These are phyloP conservation scores for Willisornis vidua DNA, from an alignment of 2,113 vertebrate genomes.

Conservation along the genomic window DNA sequence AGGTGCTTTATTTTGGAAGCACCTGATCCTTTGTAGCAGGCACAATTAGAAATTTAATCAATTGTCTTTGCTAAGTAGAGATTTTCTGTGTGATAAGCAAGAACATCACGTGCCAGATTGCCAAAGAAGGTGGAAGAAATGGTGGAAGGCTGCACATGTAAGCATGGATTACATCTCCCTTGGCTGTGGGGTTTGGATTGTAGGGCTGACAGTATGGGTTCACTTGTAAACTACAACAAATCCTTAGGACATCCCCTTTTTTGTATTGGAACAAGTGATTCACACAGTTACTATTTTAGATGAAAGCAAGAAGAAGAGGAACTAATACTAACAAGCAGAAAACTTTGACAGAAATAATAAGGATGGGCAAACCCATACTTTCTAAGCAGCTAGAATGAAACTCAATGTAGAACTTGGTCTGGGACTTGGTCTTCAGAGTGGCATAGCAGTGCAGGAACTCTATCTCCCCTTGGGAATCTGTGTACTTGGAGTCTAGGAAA, in stretches of 20 bases:
- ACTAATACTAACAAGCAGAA: not conserved
- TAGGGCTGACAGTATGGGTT: not conserved
- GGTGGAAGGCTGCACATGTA: not conserved
- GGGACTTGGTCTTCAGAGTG: slow-evolving; percentile 90
- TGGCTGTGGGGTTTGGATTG: not conserved
- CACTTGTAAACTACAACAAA: not conserved
- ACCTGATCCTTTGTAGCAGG: not conserved
- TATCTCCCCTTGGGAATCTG: slow-evolving; percentile 85
- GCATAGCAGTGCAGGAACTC: slow-evolving; percentile 90
- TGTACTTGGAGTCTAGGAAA: slow-evolving; percentile 82
- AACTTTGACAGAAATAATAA: not conserved
- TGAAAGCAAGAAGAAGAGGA: not conserved
- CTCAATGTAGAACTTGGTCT: slow-evolving; percentile 97
- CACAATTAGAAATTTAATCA: not conserved
- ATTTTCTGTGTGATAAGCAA: not conserved
- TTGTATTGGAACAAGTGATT: not conserved
- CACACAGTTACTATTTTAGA: not conserved
- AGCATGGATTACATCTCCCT: not conserved
- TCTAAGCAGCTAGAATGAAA: slow-evolving; percentile 96
- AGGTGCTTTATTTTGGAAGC: not conserved
- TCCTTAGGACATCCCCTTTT: not conserved
- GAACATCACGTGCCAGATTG: not conserved
- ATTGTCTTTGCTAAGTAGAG: not conserved
- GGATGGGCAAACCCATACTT: slow-evolving; percentile 72
- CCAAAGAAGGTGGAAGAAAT: not conserved